A percentile compares a stretch with the other conserved stretches of the same genome.
Conservation (phyloP, 2,888 invertebrate genomes). For the Andricus quercusramuli region DNA sequence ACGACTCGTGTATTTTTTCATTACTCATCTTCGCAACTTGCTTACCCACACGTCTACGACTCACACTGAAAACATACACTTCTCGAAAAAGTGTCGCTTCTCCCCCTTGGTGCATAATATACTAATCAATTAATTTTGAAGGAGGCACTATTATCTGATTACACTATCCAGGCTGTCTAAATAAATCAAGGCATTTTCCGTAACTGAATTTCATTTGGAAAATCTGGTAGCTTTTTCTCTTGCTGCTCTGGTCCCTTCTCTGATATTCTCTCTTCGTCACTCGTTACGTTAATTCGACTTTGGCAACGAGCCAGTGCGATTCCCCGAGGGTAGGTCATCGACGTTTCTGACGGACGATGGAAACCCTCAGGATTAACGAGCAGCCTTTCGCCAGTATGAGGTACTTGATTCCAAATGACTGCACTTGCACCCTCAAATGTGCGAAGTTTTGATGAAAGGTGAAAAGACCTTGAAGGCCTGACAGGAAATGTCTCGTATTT, state of each 20-base stretch:
- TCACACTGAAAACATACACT: too few species aligned
- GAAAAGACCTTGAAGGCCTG: not conserved
- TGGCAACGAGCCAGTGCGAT: constrained; percentile 61
- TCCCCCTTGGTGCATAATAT: too few species aligned
- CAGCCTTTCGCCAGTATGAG: constrained; percentile 51
- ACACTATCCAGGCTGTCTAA: not conserved
- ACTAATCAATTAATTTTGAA: too few species aligned
- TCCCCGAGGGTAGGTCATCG: constrained; percentile 53
- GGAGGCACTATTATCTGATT: not conserved
- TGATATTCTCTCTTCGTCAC: constrained; percentile 34
- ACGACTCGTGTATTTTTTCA: too few species aligned
- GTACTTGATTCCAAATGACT: constrained; percentile 49
- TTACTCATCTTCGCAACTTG: too few species aligned
- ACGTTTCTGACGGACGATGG: constrained; percentile 53
- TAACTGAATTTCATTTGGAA: not conserved
- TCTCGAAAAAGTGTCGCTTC: too few species aligned
- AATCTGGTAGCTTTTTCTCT: not conserved
- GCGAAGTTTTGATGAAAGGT: constrained; percentile 1
- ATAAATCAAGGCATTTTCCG: too few species aligned
- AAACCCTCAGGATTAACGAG: constrained; percentile 57
- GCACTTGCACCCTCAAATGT: constrained; percentile 38
- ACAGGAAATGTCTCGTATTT: not conserved
- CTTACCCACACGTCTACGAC: too few species aligned
- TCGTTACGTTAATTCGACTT: constrained; percentile 69
- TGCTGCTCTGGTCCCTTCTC: constrained; percentile 6